Percentiles rank a stretch among this genome's conserved stretches.
phyloP scores from a whole-genome alignment of 2,797 vertebrate genomes.

The Rhabdomys pumilio region DNA sequence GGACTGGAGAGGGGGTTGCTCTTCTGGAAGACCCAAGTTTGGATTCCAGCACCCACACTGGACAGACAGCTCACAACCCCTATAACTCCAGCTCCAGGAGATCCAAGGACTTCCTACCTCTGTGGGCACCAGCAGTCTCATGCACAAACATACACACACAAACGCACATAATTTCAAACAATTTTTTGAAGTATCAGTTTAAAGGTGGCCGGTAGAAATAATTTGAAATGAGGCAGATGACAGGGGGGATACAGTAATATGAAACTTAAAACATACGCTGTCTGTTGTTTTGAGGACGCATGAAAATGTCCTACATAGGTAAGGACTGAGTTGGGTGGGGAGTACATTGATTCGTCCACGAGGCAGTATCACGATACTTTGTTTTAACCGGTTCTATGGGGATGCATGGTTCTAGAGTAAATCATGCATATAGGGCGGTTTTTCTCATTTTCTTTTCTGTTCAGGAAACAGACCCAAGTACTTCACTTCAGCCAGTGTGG shows the following conservation, averaged over 20 bases:
- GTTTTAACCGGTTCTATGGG: background rate
- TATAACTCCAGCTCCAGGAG: background rate
- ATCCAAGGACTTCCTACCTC: background rate
- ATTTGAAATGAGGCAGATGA: background rate
- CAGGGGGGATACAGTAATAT: background rate
- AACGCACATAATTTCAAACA: background rate
- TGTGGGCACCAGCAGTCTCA: background rate
- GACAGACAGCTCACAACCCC: background rate
- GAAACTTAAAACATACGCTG: background rate
- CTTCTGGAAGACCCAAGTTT: background rate
- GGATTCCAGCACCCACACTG: background rate
- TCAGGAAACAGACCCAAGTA: conserved; percentile 9
- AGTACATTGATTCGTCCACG: background rate
- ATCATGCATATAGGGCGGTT: no score
- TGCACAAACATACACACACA: background rate
- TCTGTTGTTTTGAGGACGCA: background rate
- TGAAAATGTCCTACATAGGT: background rate
- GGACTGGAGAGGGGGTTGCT: background rate
- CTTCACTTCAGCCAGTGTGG: conserved; percentile 1
- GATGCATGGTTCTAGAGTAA: background rate
- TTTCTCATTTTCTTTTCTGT: conserved; percentile 41
- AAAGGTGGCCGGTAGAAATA: conserved; percentile 15
- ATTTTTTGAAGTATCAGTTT: background rate
- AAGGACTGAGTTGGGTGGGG: background rate
- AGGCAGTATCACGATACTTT: background rate